Evolutionary conservation across 2,888 invertebrate genomes (phyloP), one percentile per base, ranked within the genome.

Genomic region (Thymelicus lineola): DNA sequence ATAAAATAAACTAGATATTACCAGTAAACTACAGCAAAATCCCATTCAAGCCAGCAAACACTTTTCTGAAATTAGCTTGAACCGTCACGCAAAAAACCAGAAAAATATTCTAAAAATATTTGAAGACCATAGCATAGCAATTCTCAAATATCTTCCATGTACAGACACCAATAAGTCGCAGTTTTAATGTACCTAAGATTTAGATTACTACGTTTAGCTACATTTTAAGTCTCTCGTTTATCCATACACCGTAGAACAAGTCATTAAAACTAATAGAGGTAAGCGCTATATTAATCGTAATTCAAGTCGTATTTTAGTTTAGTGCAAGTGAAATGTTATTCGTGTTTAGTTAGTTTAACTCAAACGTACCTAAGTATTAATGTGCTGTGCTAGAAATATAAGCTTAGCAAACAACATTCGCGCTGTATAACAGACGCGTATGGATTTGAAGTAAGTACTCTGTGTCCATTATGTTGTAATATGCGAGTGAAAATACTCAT

Each of bases 281-380:
- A 45, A 61, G 45, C 61, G 15, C 45, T 53, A 61, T 20, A 55
- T 64, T 67, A 53, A 42, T 61, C 55, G 53, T 67, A 67, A 67
- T 35, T 67, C 66, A 46, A 42, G 28, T 58, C 57, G 46, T 68
- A 68, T 68, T 68, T 68, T 62, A 68, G 68, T 68, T 68, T 28
- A 60, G 17, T 62, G 57, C 68, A 57, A 62, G 68, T 68, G 57
- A 68, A 68, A 68, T 62, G 68, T 68, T 61, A 50, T 36, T 62
- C 14, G 14, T 68, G 46, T 68, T 68, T 68, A 62, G 62, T 62
- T 68, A 68, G 62, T 36, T 62, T 57, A 62, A 68, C 61, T 62
- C 62, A 62, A 62, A 62, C 68, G 55, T 53, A n/a, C n/a, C n/a
- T n/a, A 55, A 36, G 46, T 57, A 68, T 57, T 46, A 68, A 68